Conservation (phyloP, 2,888 invertebrate genomes). For the Drosophila falleni region DNA sequence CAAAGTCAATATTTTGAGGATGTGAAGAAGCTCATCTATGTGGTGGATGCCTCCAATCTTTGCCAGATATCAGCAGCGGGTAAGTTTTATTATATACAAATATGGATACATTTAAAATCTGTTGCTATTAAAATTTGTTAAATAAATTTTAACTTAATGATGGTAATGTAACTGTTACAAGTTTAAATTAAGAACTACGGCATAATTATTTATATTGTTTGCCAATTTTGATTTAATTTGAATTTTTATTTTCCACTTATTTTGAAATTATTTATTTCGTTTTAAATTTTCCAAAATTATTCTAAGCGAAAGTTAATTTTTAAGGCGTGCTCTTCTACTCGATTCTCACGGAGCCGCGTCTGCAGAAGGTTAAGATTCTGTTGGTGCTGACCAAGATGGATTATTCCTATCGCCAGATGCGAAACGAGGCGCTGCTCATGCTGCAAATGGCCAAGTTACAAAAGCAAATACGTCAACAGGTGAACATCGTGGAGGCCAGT, state of each 20-base stretch:
- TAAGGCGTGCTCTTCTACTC: constrained; percentile 91
- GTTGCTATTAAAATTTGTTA: not conserved
- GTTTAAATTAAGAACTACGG: no score
- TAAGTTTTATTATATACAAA: constrained; percentile 24
- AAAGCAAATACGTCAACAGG: constrained; percentile 89
- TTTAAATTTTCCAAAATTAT: no score
- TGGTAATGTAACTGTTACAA: no score
- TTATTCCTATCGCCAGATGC: constrained; percentile 93
- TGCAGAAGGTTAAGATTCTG: constrained; percentile 89
- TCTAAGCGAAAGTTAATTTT: not conserved
- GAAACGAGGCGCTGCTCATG: constrained; percentile 94
- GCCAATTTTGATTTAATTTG: no score
- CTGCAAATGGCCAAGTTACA: constrained; percentile 90
- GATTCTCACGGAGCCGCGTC: constrained; percentile 90
- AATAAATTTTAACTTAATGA: no score
- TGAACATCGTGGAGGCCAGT: constrained; percentile 91
- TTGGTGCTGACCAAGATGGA: constrained; percentile 94
- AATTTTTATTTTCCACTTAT: no score
- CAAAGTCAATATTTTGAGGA: constrained; percentile 89
- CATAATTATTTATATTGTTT: no score
- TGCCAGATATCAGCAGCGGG: constrained; percentile 94
- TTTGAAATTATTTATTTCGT: no score
- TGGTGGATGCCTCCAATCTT: constrained; percentile 93
- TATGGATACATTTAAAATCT: no score
- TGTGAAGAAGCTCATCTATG: constrained; percentile 90